A percentile compares a stretch with the other conserved stretches of the same genome.
These are phyloP conservation scores for Willowsia nigromaculata DNA, from an alignment of 2,888 invertebrate genomes.

Conservation along the genomic window DNA sequence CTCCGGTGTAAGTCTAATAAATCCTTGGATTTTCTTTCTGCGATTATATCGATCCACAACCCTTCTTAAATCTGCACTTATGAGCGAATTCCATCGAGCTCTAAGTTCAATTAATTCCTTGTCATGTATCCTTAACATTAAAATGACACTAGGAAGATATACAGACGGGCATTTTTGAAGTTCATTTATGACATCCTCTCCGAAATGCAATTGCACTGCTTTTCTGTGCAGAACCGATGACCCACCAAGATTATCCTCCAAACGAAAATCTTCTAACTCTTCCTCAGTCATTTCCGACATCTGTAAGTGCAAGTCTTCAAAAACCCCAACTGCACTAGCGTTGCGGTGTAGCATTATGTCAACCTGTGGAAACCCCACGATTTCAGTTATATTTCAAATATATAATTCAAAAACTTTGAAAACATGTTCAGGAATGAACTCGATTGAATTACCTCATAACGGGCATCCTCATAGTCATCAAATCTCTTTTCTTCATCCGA, in stretches of 20 bases:
- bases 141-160: not conserved
- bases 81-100: not conserved
- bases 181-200: not conserved
- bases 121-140: not conserved
- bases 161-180: not conserved
- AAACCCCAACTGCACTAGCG: not conserved
- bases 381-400: no score
- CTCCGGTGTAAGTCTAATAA: not conserved
- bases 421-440: no score
- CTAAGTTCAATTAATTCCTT: conserved; percentile 21
- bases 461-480: not conserved
- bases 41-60: not conserved
- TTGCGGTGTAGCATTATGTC: not conserved
- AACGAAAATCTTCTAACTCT: not conserved
- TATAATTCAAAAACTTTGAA: no score
- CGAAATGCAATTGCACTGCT: not conserved
- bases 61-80: not conserved
- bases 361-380: not conserved
- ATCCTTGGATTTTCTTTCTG: not conserved
- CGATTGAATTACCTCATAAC: conserved; percentile 18
- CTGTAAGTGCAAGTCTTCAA: not conserved
- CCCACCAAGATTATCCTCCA: conserved; percentile 3
- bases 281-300: not conserved
- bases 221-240: not conserved
- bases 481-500: not conserved